Evolutionary conservation across 2,113 vertebrate species (phyloP), one percentile per base, ranked within the genome.

Genomic region (Acanthochromis polyacanthus): DNA sequence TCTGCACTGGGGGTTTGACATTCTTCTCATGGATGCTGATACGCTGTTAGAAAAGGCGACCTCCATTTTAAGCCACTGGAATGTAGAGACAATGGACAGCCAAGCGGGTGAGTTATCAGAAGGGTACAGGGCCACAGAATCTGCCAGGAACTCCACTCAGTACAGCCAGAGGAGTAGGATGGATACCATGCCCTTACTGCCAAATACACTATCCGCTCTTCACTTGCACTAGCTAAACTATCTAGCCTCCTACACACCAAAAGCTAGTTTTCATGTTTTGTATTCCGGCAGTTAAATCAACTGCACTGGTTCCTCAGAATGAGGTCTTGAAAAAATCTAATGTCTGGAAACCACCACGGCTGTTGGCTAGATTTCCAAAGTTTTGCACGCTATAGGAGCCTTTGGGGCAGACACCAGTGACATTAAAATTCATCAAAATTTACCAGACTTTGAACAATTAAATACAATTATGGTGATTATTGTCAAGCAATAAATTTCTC

Each of bases 41-140:
- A 76, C 57, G 55, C 32, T 16, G 36, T 75, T 68, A 32, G 17
- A 62, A 80, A 84, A 71, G 62, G 61, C 66, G 22, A 63, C 59
- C 67, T 85, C 76, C 32, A 83, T 81, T 78, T 88, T 74, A 87
- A 82, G 61, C 87, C 68, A 55, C 45, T 78, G 84, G 83, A 87
- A 92, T 85, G 74, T 59, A 75, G 77, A 82, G 83, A 91, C 83
- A 88, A 91, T 78, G 36, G 63, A 80, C 45, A 57, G 79, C 73
- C 78, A 81, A 86, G 88, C 40, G 71, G 78, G 68, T 45, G 83
- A 91, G 87, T 84, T 77, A 86, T 88, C 81, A 82, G 71, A 70
- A 71, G 85, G 69, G 67, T 64, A 82, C 66, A 80, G 78, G 65
- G 78, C 72, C 78, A 58, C 0, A 4, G 17, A 74, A 57, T 59